Percentiles rank a stretch among this genome's conserved stretches.
phyloP scores from a whole-genome alignment of 1,140 invertebrate genomes.

The Dendroctonus valens region DNA sequence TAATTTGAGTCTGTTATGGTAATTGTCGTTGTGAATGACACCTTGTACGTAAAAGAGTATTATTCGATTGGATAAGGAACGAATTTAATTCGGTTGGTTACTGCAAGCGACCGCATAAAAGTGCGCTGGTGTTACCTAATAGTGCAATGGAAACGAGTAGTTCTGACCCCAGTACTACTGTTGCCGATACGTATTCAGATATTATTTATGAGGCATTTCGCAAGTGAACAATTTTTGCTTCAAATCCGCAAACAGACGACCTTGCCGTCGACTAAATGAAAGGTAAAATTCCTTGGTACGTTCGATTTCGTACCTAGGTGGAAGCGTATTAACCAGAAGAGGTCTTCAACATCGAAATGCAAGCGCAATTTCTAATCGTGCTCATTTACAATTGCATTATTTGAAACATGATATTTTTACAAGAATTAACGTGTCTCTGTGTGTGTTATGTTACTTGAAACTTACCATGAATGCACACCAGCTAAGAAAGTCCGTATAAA shows the following conservation, averaged over 20 bases:
- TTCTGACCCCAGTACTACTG: neutral
- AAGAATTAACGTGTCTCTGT: no score
- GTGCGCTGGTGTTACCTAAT: neutral
- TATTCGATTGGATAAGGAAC: neutral
- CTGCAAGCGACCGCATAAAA: slow-evolving; percentile 1
- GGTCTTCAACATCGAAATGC: no score
- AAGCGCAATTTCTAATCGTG: no score
- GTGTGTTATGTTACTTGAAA: no score
- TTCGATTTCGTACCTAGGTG: neutral
- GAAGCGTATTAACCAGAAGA: neutral
- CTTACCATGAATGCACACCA: no score
- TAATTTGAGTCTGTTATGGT: no score
- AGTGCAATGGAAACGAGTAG: neutral
- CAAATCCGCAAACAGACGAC: slow-evolving; percentile 4
- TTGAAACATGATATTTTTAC: no score
- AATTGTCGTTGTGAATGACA: no score
- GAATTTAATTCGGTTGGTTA: slow-evolving; percentile 1
- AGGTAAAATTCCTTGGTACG: slow-evolving; percentile 2
- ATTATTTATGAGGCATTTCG: slow-evolving; percentile 1
- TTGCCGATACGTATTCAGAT: slow-evolving; percentile 2
- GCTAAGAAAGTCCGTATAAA: no score
- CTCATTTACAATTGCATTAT: no score
- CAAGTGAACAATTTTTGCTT: slow-evolving; percentile 3
- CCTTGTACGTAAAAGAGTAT: no score
- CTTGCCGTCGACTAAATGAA: slow-evolving; percentile 1